Evolutionary conservation across 2,888 invertebrate species (phyloP), one percentile per base, ranked within the genome.

Genomic region (Beris morrisii): DNA sequence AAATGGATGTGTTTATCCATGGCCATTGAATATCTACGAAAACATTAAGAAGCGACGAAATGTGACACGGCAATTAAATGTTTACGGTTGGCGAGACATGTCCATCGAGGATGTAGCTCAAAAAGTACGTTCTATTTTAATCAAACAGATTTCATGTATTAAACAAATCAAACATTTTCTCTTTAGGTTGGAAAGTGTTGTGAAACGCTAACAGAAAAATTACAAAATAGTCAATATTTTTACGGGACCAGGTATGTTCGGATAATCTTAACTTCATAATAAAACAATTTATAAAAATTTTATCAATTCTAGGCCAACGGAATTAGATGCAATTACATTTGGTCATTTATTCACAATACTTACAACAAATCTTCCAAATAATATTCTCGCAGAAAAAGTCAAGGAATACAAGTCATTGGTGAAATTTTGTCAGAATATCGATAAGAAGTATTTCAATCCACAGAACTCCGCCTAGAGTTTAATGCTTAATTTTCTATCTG

Each of bases 321-420:
- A 98, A 81, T 82, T 97, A 70, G 98, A 99, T 81, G 97, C 97
- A 2, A 82, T 98, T 44, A 93, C 95, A 0, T 99, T 97, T 84
- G 98, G 97, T 0, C 98, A 98, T 81, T 85, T 98, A n/a, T 98
- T 92, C 82, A 92, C 95, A 0, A 90, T 98, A 72, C 83, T 97
- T 67, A 97, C 97, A 6, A 96, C 95, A 5, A 87, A 91, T 3
- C 82, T 97, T 48, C 94, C 95, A 0, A 91, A 91, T 75, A 88
- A 89, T 71, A 85, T 86, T 69, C 84, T 98, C 59, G 93, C 93
- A 0, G 88, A 90, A 66, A 89, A 90, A 5, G 88, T 97, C 4
- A 85, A 90, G 69, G 86, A 86, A 64, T 91, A 91, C 79, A 85
- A 88, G 1, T 87, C 87, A 70, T 83, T 98, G 46, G 87, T 93